These are phyloP conservation scores for Distichodus sexfasciatus DNA, from an alignment of 2,797 vertebrate species.

Conservation along the genomic window DNA sequence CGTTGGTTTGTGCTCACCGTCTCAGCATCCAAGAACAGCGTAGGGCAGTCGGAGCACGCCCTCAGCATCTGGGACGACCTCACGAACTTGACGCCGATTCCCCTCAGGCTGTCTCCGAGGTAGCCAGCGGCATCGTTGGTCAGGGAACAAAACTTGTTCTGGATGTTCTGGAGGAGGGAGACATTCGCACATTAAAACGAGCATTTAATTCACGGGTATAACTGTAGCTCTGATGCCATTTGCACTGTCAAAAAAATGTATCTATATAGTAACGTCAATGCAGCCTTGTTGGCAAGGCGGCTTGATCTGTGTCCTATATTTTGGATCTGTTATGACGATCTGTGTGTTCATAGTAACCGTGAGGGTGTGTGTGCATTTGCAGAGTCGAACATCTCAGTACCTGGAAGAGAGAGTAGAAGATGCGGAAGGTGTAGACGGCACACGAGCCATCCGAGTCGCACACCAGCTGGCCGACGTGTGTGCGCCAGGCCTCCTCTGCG, in stretches of 20 bases:
- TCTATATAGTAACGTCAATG: no score
- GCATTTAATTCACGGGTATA: no score
- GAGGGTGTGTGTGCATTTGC: not conserved
- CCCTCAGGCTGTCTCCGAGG: constrained; percentile 91
- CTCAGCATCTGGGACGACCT: constrained; percentile 96
- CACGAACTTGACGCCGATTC: constrained; percentile 95
- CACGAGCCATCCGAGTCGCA: constrained; percentile 92
- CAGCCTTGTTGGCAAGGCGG: not conserved
- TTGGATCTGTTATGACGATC: not conserved
- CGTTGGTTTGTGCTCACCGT: constrained; percentile 77
- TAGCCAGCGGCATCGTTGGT: constrained; percentile 92
- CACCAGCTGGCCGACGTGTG: constrained; percentile 94
- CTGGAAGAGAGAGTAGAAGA: constrained; percentile 97
- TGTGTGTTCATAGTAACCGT: not conserved
- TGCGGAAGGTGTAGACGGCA: constrained; percentile 96
- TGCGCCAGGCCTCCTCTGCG: constrained; percentile 94
- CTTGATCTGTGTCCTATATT: not conserved
- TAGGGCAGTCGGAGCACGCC: constrained; percentile 94
- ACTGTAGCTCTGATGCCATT: no score
- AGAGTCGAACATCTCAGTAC: constrained; percentile 59
- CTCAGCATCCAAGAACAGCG: constrained; percentile 94
- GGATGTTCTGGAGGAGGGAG: constrained; percentile 82
- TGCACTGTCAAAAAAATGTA: no score
- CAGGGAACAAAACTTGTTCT: constrained; percentile 95
- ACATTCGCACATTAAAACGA: no score